phyloP scores from a whole-genome alignment of 2,888 invertebrate genomes.

The Bimastos eiseni region DNA sequence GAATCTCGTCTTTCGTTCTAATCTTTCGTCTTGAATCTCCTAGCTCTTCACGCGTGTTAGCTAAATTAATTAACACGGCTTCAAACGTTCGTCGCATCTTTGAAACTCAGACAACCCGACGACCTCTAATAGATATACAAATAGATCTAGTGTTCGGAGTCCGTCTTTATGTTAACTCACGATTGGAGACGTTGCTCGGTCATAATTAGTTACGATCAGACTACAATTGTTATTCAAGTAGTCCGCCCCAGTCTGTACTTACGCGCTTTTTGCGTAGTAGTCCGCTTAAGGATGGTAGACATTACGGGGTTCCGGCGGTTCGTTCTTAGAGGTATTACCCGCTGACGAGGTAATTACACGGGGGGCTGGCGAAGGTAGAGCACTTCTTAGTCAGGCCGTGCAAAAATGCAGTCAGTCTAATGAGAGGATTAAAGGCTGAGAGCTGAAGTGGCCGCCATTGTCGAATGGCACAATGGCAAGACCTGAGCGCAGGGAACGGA shows the following conservation, averaged over 20 bases:
- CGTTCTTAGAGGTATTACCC: not conserved
- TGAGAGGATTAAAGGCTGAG: constrained; percentile 7
- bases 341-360: not conserved
- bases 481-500: not conserved
- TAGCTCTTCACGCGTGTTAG: not conserved
- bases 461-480: not conserved
- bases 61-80: not conserved
- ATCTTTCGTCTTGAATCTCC: not conserved
- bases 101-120: not conserved
- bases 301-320: not conserved
- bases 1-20: not conserved
- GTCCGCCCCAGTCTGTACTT: not conserved
- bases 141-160: not conserved
- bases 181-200: not conserved
- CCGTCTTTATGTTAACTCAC: not conserved
- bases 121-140: not conserved
- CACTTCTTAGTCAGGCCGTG: constrained; percentile 6
- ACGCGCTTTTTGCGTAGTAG: not conserved
- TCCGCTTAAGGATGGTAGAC: not conserved
- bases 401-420: constrained; percentile 13
- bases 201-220: not conserved
- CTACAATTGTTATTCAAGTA: not conserved
- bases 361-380: not conserved
- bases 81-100: not conserved
- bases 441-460: constrained; percentile 13